A percentile compares a stretch with the other conserved stretches of the same genome.
These are phyloP conservation scores for Intellagama lesueurii DNA, from an alignment of 2,797 vertebrate genomes.

Conservation along the genomic window DNA sequence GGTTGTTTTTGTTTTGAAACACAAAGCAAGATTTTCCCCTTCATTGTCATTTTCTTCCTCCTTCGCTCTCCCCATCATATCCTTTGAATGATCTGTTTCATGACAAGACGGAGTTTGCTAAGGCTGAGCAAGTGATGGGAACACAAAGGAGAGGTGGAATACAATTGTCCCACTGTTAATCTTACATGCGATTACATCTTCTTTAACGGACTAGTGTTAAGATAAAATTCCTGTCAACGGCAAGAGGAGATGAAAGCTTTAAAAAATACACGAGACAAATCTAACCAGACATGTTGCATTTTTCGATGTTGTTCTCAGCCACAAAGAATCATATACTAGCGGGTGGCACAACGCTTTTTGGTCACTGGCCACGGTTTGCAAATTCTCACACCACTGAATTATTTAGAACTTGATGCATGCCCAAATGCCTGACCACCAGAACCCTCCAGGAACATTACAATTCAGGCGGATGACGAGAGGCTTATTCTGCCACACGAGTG, in stretches of 20 bases:
- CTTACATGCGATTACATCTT: conserved; percentile 18
- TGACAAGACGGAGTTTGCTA: fast-evolving
- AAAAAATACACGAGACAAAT: conserved; percentile 4
- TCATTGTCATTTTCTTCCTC: neutral
- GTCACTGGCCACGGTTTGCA: neutral
- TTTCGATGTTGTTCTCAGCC: neutral
- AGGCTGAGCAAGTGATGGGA: conserved; percentile 23
- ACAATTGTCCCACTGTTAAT: neutral
- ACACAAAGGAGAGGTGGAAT: conserved; percentile 31
- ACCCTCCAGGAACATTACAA: too few relatives aligned
- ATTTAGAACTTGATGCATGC: neutral
- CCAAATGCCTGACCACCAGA: neutral
- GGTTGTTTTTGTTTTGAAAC: neutral
- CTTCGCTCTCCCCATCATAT: neutral
- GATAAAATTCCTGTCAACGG: conserved; percentile 13
- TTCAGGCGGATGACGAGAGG: neutral
- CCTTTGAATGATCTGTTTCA: conserved; percentile 13
- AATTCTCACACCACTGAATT: neutral
- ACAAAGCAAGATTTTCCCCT: neutral
- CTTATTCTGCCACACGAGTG: too few relatives aligned
- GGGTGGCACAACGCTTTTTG: too few relatives aligned
- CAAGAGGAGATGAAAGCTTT: neutral
- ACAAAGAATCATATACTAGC: neutral
- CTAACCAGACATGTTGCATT: neutral
- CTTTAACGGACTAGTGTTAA: conserved; percentile 35